Conservation (phyloP, 1,140 invertebrate genomes). For the Leptinotarsa undecemlineata region DNA sequence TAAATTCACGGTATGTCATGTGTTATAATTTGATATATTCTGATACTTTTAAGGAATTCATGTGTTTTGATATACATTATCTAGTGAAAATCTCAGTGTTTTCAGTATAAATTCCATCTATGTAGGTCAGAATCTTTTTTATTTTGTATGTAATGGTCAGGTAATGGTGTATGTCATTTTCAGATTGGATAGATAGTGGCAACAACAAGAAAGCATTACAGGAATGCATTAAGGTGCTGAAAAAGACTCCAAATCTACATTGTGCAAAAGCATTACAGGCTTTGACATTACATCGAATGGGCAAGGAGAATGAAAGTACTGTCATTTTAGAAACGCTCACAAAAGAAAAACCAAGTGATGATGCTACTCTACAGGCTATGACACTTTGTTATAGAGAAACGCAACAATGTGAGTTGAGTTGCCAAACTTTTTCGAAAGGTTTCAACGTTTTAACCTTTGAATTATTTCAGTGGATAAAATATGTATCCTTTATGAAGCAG, state of each 20-base stretch:
- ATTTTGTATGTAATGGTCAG: not conserved
- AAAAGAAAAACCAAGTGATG: conserved; percentile 82
- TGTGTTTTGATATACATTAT: no score
- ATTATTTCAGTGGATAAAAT: conserved; percentile 77
- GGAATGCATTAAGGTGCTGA: conserved; percentile 93
- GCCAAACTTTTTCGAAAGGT: no score
- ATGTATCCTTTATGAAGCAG: conserved; percentile 86
- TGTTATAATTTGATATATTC: no score
- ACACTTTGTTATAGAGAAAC: conserved; percentile 93
- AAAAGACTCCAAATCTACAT: conserved; percentile 86
- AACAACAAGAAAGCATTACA: conserved; percentile 98
- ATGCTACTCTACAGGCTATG: conserved; percentile 94
- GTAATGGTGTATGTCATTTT: conserved; percentile 47
- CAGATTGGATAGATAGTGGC: conserved; percentile 93
- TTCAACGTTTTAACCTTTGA: not conserved
- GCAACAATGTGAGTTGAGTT: conserved; percentile 73
- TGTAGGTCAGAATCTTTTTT: no score
- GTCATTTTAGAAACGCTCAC: conserved; percentile 78
- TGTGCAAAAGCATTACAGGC: conserved; percentile 92
- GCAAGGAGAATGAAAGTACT: conserved; percentile 77
- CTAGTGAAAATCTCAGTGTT: no score
- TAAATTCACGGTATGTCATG: no score
- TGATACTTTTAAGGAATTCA: no score
- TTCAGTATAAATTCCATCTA: no score
- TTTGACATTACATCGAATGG: conserved; percentile 83